phyloP scores from a whole-genome alignment of 2,113 vertebrate genomes.

The Neodontobutis hainanensis region DNA sequence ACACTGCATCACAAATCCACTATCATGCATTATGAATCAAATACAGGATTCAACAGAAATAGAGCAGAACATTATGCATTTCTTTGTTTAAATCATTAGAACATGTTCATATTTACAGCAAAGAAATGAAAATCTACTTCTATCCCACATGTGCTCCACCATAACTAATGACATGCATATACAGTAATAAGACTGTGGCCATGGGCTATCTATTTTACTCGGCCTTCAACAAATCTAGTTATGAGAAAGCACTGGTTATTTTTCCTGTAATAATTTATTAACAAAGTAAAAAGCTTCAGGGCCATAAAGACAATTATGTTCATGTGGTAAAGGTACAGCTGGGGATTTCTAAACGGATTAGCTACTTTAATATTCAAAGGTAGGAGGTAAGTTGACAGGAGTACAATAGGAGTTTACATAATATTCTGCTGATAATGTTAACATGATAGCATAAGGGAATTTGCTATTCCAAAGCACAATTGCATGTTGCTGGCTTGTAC shows the following conservation, averaged over 20 bases:
- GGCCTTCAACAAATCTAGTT: conserved; percentile 52
- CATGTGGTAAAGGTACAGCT: conserved; percentile 71
- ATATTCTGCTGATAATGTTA: conserved; percentile 23
- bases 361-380: conserved; percentile 10
- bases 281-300: conserved; percentile 77
- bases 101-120: conserved; percentile 1
- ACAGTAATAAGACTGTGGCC: conserved; percentile 44
- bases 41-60: background rate
- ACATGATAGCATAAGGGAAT: conserved; percentile 6
- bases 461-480: conserved; percentile 16
- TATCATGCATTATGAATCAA: conserved; percentile 2
- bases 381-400: background rate
- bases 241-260: conserved; percentile 65
- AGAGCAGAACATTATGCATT: no score
- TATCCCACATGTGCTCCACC: conserved; percentile 19
- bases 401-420: conserved; percentile 18
- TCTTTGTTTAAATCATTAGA: conserved; percentile 10
- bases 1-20: background rate
- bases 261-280: conserved; percentile 82
- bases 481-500: background rate
- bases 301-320: conserved; percentile 81
- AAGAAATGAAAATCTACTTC: conserved; percentile 14
- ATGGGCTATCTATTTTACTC: conserved; percentile 56
- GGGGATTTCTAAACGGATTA: conserved; percentile 37
- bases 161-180: conserved; percentile 41